phyloP scores from a whole-genome alignment of 1,140 invertebrate species.

The Kradibia gibbosae region DNA sequence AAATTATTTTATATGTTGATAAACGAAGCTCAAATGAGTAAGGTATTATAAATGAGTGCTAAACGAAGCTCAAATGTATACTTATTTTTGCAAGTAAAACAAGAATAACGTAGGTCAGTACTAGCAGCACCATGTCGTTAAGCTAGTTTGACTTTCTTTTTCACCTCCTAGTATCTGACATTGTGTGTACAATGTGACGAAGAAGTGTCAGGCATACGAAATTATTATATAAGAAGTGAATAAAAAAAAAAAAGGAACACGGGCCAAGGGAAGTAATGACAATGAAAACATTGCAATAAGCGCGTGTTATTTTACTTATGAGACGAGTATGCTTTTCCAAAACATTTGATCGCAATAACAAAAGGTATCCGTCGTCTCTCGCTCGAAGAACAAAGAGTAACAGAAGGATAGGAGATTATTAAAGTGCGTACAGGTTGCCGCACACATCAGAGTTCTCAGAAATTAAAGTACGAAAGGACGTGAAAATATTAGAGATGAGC shows the following conservation, averaged over 20 bases:
- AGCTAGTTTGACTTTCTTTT: not conserved
- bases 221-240: not conserved
- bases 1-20: too few species aligned
- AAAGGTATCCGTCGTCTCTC: not conserved
- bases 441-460: conserved; percentile 10
- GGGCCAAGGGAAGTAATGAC: not conserved
- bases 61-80: too few species aligned
- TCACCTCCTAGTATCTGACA: not conserved
- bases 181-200: not conserved
- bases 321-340: conserved; percentile 3
- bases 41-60: too few species aligned
- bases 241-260: not conserved
- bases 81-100: conserved; percentile 16
- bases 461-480: conserved; percentile 5
- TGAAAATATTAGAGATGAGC: not conserved
- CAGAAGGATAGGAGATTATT: not conserved
- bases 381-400: not conserved
- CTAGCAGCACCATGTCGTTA: not conserved
- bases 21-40: too few species aligned
- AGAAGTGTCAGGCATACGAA: not conserved
- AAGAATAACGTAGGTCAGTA: not conserved
- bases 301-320: not conserved
- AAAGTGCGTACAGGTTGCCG: not conserved
- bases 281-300: not conserved
- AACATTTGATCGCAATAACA: not conserved